Conservation (phyloP, 2,888 invertebrate species). For the Pseudococcus viburni region DNA sequence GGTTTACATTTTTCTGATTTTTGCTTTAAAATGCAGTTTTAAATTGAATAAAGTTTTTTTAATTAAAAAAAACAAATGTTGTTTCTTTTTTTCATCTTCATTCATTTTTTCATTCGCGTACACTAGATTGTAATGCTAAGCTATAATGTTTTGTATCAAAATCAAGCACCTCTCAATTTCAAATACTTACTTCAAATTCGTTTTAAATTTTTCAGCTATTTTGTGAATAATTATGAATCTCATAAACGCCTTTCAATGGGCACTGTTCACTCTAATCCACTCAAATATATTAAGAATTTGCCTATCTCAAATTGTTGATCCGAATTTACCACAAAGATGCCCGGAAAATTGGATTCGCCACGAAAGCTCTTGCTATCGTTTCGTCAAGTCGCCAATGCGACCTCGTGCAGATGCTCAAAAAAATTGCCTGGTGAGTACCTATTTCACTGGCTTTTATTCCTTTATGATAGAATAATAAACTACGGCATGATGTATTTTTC, state of each 20-base stretch:
- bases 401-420: constrained; percentile 85
- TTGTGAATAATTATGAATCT: constrained; percentile 2
- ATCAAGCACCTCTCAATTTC: not conserved
- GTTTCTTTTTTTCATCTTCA: too few relatives aligned
- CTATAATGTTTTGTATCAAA: too few relatives aligned
- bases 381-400: constrained; percentile 88
- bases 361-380: constrained; percentile 88
- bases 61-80: too few relatives aligned
- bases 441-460: constrained; percentile 13
- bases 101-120: too few relatives aligned
- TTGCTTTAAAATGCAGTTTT: too few relatives aligned
- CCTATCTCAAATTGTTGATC: not conserved
- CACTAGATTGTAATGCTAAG: too few relatives aligned
- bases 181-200: not conserved
- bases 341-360: constrained; percentile 90
- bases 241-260: not conserved
- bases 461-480: not conserved
- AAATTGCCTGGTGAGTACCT: constrained; percentile 77
- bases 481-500: not conserved
- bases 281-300: not conserved
- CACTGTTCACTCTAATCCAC: not conserved
- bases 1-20: too few relatives aligned
- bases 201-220: not conserved
- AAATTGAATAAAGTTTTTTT: too few relatives aligned
- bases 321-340: constrained; percentile 73